Evolutionary conservation across 92 coral and sea anemone genomes (phyloP), one percentile per base, ranked within the genome.

Genomic region (Heliopora coerulea): DNA sequence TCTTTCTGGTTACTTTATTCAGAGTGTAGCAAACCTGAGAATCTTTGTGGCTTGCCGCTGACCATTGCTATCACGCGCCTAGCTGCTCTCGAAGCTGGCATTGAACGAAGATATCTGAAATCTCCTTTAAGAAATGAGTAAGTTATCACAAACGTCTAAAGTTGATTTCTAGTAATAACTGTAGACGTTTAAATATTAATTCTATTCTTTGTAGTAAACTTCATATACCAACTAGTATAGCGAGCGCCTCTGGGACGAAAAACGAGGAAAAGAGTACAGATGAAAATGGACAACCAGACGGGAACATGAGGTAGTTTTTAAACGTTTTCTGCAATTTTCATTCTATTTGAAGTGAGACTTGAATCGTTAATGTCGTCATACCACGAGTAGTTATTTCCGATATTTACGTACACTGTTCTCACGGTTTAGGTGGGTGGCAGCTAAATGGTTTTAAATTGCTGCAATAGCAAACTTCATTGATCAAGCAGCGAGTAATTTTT

Each of bases 51-150:
- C 13, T 65, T 54, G 29, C 95, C 96, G 24, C 59, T 93, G 79
- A 78, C 85, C 10, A 89, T 91, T 54, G 98, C 96, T 7, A 87
- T 84, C 31, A 83, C 87, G 18, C 87, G 98, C 49, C 84, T 93
- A 58, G 84, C 85, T 15, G 83, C 92, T n/a, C 79, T 93, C 25
- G 98, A 93, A 50, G 87, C 65, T 18, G 96, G 89, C 20, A 88
- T 93, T 20, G 98, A 93, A 70, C 86, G 96, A 67, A 83, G 98
- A 21, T 93, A 93, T 63, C 78, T 93, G 48, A 93, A 93, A 57
- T 91, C 87, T 32, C 98, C 98, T 1, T 65, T 93, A 56, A 80
- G 98, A 72, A 89, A 90, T 44, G 98, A 93, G 98, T 93, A 73
- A 85, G 98, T 87, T 10, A 26, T 28, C 8, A 3, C 30, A 15